Percentiles rank a stretch among this genome's conserved stretches.
Conservation (phyloP, 1,140 invertebrate genomes). For the Zaprionus ornatus region DNA sequence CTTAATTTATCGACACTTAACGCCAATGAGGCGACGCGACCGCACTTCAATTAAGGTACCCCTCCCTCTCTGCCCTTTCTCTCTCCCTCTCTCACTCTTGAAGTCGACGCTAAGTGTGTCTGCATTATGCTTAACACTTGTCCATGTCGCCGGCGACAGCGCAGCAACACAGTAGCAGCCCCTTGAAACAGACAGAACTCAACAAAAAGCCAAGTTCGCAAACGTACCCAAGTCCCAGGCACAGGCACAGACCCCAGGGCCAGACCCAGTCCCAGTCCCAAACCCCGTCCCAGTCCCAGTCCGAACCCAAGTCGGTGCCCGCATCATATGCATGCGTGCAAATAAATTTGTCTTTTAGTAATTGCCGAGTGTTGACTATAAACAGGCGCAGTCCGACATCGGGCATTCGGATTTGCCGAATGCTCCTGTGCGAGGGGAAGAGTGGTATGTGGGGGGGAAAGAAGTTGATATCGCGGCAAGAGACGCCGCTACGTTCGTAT, state of each 20-base stretch:
- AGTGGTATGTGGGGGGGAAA: not conserved
- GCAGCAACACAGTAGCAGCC: constrained; percentile 15
- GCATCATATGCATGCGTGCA: constrained; percentile 75
- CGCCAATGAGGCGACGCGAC: constrained; percentile 74
- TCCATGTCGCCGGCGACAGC: constrained; percentile 63
- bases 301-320: constrained; percentile 36
- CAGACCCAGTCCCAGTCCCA: not conserved
- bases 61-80: not conserved
- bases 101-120: constrained; percentile 46
- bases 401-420: constrained; percentile 27
- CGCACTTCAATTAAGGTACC: constrained; percentile 75
- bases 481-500: constrained; percentile 35
- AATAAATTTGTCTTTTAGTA: constrained; percentile 84
- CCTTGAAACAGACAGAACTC: not conserved
- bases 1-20: constrained; percentile 83
- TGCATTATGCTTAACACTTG: constrained; percentile 81
- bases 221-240: not conserved
- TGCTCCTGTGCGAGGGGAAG: not conserved
- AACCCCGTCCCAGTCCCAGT: not conserved
- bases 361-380: constrained; percentile 72
- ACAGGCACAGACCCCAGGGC: not conserved
- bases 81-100: not conserved
- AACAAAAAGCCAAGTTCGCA: not conserved
- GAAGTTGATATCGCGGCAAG: constrained; percentile 1
- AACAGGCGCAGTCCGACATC: constrained; percentile 51